phyloP scores from a whole-genome alignment of 2,113 vertebrate species.

The Monopterus albus region DNA sequence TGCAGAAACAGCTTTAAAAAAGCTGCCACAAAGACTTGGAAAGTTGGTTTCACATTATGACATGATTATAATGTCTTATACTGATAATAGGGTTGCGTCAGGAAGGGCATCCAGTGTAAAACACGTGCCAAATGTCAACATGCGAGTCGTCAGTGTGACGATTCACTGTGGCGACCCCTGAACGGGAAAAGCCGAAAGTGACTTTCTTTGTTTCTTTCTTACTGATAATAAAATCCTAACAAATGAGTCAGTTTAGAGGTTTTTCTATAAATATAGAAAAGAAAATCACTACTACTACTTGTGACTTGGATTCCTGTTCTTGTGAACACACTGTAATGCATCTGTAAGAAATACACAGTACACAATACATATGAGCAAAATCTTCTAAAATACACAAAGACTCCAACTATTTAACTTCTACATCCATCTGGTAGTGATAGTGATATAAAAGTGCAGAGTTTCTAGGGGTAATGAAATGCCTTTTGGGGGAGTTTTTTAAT shows the following conservation, averaged over 20 bases:
- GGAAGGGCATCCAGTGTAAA: too few relatives aligned
- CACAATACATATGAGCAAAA: neutral
- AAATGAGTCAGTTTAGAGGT: neutral
- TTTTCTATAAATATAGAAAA: too few relatives aligned
- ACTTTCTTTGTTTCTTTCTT: too few relatives aligned
- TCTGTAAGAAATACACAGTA: neutral
- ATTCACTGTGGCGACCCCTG: too few relatives aligned
- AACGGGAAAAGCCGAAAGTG: too few relatives aligned
- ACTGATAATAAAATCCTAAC: too few relatives aligned
- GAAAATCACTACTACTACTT: too few relatives aligned
- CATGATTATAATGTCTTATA: neutral
- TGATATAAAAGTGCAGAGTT: slow-evolving; percentile 13
- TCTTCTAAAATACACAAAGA: neutral
- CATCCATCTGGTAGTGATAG: neutral
- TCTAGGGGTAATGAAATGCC: slow-evolving; percentile 23
- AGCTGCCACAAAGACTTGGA: neutral
- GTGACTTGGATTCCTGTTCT: neutral
- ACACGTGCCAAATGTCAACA: too few relatives aligned
- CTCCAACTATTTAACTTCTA: neutral
- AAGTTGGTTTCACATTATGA: neutral
- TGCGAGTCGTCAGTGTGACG: too few relatives aligned
- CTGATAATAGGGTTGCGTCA: too few relatives aligned
- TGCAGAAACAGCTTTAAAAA: neutral
- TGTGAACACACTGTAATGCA: neutral
- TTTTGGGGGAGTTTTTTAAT: slow-evolving; percentile 36